A percentile compares a stretch with the other conserved stretches of the same genome.
phyloP scores from a whole-genome alignment of 2,797 vertebrate genomes.

The Esox lucius region DNA sequence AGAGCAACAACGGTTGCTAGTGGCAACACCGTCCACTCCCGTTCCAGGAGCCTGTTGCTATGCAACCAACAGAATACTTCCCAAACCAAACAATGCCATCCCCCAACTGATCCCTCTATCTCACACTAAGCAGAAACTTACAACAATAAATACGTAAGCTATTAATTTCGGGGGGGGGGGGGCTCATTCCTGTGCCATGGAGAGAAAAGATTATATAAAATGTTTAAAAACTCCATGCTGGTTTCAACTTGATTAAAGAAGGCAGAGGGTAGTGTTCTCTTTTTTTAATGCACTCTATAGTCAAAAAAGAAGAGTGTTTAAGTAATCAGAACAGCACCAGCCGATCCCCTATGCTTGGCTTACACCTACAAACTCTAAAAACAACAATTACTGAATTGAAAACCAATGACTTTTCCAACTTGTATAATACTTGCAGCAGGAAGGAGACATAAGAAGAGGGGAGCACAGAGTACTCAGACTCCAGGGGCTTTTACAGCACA shows the following conservation, averaged over 20 bases:
- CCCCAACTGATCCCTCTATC: slow-evolving; percentile 83
- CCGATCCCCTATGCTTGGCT: slow-evolving; percentile 45
- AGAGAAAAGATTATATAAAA: slow-evolving; percentile 50
- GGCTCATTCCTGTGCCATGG: slow-evolving; percentile 68
- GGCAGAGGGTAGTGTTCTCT: slow-evolving; percentile 45
- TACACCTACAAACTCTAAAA: slow-evolving; percentile 55
- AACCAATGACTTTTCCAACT: slow-evolving; percentile 52
- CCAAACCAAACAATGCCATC: slow-evolving; percentile 98
- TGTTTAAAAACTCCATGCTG: slow-evolving; percentile 49
- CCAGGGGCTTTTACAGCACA: slow-evolving; percentile 24
- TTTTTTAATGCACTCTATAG: slow-evolving; percentile 42
- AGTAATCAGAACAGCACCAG: slow-evolving; percentile 56
- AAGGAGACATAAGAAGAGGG: slow-evolving; percentile 29
- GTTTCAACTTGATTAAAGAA: slow-evolving; percentile 50
- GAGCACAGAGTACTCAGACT: slow-evolving; percentile 6
- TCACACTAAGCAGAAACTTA: slow-evolving; percentile 86
- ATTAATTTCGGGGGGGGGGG: slow-evolving; percentile 81
- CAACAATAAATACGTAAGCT: slow-evolving; percentile 87
- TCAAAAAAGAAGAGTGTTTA: slow-evolving; percentile 55
- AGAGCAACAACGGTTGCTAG: slow-evolving; percentile 93
- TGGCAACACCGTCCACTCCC: slow-evolving; percentile 89
- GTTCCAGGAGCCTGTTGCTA: slow-evolving; percentile 90
- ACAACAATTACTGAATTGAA: slow-evolving; percentile 43
- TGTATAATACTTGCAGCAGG: slow-evolving; percentile 28
- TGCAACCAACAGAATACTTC: slow-evolving; percentile 91